Base-by-base conservation (phyloP, 2,797 vertebrate genomes). In the Nannoperca australis region DNA sequence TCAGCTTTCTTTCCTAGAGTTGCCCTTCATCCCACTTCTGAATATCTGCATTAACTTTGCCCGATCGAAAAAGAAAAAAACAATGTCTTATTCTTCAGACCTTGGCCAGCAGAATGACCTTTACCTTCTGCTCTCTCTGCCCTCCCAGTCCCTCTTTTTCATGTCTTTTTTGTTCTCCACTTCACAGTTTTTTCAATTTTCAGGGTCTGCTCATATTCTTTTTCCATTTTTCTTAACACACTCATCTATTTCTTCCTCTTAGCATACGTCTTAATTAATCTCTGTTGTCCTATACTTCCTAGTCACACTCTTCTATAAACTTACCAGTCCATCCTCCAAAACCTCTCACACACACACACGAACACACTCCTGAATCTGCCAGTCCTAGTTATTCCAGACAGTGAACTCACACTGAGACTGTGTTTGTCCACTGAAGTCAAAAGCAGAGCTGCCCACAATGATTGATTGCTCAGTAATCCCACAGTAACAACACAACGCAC, bases 381-480 rank as follows among this genome's bases (percentile, higher is more conserved):
- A 17, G 58, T 68, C 61, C 64, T 12, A 24, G 55, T 36, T 50
- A 82, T 85, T 82, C 60, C 71, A 13, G 38, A 69, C 81, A 84
- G 87, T 91, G 88, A 93, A 85, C 90, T 91, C 88, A 92, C 83
- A 91, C 63, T 79, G 78, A 85, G 67, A 36, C 70, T 74, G 76
- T 91, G 87, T 95, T 94, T 93, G 89, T 92, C 89, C 88, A 87
- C 88, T 78, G 47, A 82, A 87, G 93, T 93, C 92, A 92, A 88
- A 90, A 66, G 72, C 83, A 59, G 86, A 80, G 83, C 81, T 81
- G 73, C 85, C 85, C 84, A 66, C 74, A 51, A 15, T 94, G 93
- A 94, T 88, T 91, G 91, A 95, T 94, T 91, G 76, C 90, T 75
- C 61, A 76, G 72, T 83, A 83, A 89, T 85, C 78, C 85, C 81